phyloP scores from a whole-genome alignment of 2,888 invertebrate genomes.

The Galeruca laticollis region DNA sequence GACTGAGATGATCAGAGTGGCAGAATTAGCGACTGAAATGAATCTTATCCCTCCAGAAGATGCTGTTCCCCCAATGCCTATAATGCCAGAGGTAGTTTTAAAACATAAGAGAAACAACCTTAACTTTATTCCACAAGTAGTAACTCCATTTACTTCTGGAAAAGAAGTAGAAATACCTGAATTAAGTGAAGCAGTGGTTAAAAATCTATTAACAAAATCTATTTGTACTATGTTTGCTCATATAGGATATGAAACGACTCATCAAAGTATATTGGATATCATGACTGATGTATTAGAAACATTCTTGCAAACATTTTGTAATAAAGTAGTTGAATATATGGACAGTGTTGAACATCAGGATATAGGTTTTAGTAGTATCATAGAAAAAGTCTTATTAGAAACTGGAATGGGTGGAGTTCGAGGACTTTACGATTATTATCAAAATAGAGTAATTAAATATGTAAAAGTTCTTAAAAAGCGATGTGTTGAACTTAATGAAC shows the following conservation, averaged over 20 bases:
- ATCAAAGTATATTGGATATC: constrained; percentile 67
- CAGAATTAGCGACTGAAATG: constrained; percentile 59
- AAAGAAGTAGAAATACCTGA: constrained; percentile 58
- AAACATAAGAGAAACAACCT: constrained; percentile 57
- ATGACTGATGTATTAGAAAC: constrained; percentile 68
- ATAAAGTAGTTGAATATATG: constrained; percentile 68
- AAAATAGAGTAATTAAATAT: constrained; percentile 64
- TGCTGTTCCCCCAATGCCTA: constrained; percentile 59
- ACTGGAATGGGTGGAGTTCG: constrained; percentile 72
- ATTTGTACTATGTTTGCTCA: constrained; percentile 69
- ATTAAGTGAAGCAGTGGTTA: constrained; percentile 60
- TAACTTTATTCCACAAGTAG: constrained; percentile 59
- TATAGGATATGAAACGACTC: constrained; percentile 69
- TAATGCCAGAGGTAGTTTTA: constrained; percentile 53
- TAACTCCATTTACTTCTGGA: constrained; percentile 52
- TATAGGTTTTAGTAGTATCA: constrained; percentile 69
- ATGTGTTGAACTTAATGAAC: constrained; percentile 58
- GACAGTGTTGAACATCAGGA: constrained; percentile 68
- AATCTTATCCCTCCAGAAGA: constrained; percentile 60
- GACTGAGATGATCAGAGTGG: constrained; percentile 59
- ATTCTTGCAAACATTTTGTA: constrained; percentile 67
- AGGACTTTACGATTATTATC: constrained; percentile 72
- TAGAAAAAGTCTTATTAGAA: constrained; percentile 73
- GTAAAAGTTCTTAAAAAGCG: constrained; percentile 58
- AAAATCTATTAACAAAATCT: constrained; percentile 66